Percentiles rank a stretch among this genome's conserved stretches.
phyloP scores from a whole-genome alignment of 2,888 invertebrate species.

The Macropis europaea region DNA sequence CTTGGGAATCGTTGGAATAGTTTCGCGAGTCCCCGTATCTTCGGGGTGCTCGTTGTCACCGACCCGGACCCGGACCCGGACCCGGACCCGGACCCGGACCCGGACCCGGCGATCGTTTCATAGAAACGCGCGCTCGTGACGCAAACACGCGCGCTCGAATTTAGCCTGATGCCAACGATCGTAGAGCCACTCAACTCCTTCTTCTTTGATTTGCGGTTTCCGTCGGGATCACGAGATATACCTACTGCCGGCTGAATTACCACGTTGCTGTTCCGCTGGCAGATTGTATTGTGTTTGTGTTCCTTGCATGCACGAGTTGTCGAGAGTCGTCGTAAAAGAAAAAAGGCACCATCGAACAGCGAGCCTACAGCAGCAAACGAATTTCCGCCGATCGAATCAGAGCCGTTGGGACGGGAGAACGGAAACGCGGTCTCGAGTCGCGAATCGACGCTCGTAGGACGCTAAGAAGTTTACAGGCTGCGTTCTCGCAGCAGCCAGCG shows the following conservation, averaged over 20 bases:
- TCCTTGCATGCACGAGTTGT: conserved; percentile 26
- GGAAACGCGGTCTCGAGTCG: not conserved
- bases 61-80: too few species aligned
- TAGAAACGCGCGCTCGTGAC: not conserved
- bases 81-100: too few species aligned
- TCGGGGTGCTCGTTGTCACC: too few species aligned
- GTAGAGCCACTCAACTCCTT: not conserved
- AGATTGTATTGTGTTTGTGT: conserved; percentile 31
- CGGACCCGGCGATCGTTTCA: too few species aligned
- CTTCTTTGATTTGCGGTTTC: conserved; percentile 4
- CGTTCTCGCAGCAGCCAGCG: too few species aligned
- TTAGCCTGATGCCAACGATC: not conserved
- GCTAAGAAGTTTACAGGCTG: too few species aligned
- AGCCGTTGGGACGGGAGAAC: not conserved
- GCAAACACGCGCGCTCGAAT: not conserved
- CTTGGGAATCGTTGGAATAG: too few species aligned
- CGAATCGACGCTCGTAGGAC: too few species aligned
- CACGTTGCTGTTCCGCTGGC: conserved; percentile 21
- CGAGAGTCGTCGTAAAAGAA: not conserved
- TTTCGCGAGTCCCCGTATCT: too few species aligned
- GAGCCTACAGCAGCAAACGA: not conserved
- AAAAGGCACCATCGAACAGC: not conserved
- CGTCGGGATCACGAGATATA: not conserved
- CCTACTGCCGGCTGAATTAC: not conserved
- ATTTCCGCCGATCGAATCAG: not conserved